Evolutionary conservation across 2,797 vertebrate genomes (phyloP), one percentile per base, ranked within the genome.

Genomic region (Centroberyx gerrardi): DNA sequence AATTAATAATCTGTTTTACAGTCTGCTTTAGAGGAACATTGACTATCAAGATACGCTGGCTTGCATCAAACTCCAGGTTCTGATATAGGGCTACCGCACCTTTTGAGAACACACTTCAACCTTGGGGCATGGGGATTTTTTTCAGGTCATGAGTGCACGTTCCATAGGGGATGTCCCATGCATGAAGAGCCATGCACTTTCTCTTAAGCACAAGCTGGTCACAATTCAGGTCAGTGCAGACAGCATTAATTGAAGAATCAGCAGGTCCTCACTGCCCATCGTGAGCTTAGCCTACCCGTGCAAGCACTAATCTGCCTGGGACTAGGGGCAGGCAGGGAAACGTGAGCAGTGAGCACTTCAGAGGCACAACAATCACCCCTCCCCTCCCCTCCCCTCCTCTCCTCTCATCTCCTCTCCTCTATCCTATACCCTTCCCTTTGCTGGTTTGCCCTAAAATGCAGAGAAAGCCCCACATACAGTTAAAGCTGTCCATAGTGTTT

Each of bases 221-320:
- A 56, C 53, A 86, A 92, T 84, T 69, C 85, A 80, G 88, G 88
- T 90, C 87, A 91, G 71, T 55, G 68, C 49, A 84, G 78, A 84
- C 79, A 75, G 55, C 58, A 55, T 80, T 84, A 82, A 87, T 72
- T 86, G 77, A 84, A 48, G 63, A 86, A 84, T 88, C 87, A 86
- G 76, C 84, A 68, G 74, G 67, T 73, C 75, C 61, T 81, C 55
- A 59, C 68, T 84, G 77, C 78, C 80, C 82, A 74, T 87, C 46
- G 86, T 86, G 81, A 88, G 66, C 68, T 88, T 80, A 88, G 72
- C 48, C 61, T 81, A 82, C 82, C 75, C 86, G 51, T 91, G 91
- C 87, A 82, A 76, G 63, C 71, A 67, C 84, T 94, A 93, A 94
- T 95, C 93, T 92, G 88, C 89, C 85, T 65, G 78, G 74, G 82